phyloP scores from a whole-genome alignment of 37 sponge, comb jelly and placozoan genomes.

The Haliclona indistincta region DNA sequence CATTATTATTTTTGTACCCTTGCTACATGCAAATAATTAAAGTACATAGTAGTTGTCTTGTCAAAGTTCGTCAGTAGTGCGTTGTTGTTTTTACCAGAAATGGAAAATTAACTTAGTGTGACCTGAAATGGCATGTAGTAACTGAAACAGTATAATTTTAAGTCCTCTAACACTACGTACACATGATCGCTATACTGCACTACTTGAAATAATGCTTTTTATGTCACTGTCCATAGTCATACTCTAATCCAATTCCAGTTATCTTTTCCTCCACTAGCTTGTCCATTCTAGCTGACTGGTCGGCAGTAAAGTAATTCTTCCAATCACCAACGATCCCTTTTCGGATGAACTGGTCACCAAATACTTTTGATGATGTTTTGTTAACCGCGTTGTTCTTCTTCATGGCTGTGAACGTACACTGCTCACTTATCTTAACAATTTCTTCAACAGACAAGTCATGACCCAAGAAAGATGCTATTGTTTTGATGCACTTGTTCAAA shows the following conservation, averaged over 20 bases:
- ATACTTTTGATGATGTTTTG: not conserved
- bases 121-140: too few species aligned
- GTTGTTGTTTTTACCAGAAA: too few species aligned
- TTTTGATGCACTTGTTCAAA: not conserved
- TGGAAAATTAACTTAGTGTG: too few species aligned
- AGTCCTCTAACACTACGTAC: too few species aligned
- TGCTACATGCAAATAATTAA: too few species aligned
- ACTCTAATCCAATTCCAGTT: constrained; percentile 14
- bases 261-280: not conserved
- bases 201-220: too few species aligned
- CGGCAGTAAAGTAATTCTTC: constrained; percentile 27
- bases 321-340: constrained; percentile 33
- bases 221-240: constrained; percentile 30
- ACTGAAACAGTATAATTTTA: too few species aligned
- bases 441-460: not conserved
- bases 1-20: too few species aligned
- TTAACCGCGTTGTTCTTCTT: constrained; percentile 1
- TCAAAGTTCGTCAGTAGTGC: too few species aligned
- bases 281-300: constrained; percentile 17
- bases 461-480: constrained; percentile 14
- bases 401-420: constrained; percentile 8
- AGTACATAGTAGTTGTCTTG: too few species aligned
- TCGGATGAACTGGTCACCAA: not conserved
- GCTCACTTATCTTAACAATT: constrained; percentile 5
- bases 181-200: too few species aligned